Evolutionary conservation across 2,113 vertebrate genomes (phyloP).

Genomic region (Isichthys henryi): DNA sequence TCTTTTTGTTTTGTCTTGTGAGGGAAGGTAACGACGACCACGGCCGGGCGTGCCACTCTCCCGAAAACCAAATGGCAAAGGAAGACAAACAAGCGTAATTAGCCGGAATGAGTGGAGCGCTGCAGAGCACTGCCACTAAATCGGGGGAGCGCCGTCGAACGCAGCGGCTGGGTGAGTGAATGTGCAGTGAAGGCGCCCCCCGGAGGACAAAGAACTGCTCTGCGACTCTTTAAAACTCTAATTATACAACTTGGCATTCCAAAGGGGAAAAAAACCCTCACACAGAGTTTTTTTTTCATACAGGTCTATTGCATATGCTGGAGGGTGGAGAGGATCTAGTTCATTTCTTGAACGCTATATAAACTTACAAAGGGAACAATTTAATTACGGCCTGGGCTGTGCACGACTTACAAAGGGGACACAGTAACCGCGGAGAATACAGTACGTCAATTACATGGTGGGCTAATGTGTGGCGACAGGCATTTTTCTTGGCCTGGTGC

Average conservation of each 20-base stretch:
- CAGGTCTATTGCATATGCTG: background rate
- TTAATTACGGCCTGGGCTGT: conserved; percentile 25
- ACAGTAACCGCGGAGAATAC: background rate
- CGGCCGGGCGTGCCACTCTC: conserved; percentile 8
- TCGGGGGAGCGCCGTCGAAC: background rate
- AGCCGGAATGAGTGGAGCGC: background rate
- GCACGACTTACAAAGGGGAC: background rate
- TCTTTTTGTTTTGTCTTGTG: background rate
- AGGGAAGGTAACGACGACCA: conserved; percentile 2
- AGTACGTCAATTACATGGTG: background rate
- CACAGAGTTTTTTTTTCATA: background rate
- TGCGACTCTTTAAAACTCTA: background rate
- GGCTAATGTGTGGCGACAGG: background rate
- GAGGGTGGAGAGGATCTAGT: conserved; percentile 19
- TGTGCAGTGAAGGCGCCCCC: background rate
- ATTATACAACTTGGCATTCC: background rate
- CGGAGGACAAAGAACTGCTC: background rate
- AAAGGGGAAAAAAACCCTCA: background rate
- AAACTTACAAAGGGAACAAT: conserved; percentile 30
- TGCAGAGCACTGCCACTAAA: background rate
- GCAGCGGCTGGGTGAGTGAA: conserved; percentile 12
- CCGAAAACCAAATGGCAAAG: background rate
- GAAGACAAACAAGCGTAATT: background rate
- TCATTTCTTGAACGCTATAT: conserved; percentile 25
- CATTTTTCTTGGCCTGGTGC: conserved; percentile 23